phyloP scores from a whole-genome alignment of 2,888 invertebrate genomes.

The Netelia inedita region DNA sequence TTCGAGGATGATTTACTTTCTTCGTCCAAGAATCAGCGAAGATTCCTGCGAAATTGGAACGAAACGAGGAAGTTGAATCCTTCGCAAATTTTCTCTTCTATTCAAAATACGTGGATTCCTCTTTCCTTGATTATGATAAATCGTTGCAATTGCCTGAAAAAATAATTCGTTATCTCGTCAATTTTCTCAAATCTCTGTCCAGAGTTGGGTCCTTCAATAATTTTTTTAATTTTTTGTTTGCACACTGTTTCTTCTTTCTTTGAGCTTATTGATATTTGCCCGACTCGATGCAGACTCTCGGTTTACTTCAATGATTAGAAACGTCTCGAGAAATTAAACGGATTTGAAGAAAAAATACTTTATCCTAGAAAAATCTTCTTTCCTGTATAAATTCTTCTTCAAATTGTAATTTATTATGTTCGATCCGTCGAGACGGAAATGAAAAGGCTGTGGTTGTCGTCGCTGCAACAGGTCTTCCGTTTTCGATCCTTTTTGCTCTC shows the following conservation, averaged over 20 bases:
- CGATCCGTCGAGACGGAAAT: not conserved
- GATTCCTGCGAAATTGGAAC: constrained; percentile 63
- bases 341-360: not conserved
- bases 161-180: not conserved
- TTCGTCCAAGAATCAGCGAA: constrained; percentile 39
- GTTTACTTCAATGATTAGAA: not conserved
- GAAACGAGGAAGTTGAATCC: constrained; percentile 44
- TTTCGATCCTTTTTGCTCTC: constrained; percentile 65
- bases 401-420: not conserved
- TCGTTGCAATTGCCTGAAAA: constrained; percentile 31
- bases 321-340: no score
- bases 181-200: constrained; percentile 6
- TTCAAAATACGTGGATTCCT: not conserved
- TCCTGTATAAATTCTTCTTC: not conserved
- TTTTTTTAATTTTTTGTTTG: not conserved
- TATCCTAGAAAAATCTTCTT: not conserved
- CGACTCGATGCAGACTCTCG: not conserved
- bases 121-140: constrained; percentile 54
- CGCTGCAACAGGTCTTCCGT: constrained; percentile 68
- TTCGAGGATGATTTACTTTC: not conserved
- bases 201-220: not conserved
- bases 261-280: not conserved
- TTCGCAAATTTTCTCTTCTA: not conserved
- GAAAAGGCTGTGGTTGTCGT: not conserved
- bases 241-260: not conserved